A percentile compares a stretch with the other conserved stretches of the same genome.
phyloP scores from a whole-genome alignment of 2,888 invertebrate genomes.

The Ceraclea dissimilis region DNA sequence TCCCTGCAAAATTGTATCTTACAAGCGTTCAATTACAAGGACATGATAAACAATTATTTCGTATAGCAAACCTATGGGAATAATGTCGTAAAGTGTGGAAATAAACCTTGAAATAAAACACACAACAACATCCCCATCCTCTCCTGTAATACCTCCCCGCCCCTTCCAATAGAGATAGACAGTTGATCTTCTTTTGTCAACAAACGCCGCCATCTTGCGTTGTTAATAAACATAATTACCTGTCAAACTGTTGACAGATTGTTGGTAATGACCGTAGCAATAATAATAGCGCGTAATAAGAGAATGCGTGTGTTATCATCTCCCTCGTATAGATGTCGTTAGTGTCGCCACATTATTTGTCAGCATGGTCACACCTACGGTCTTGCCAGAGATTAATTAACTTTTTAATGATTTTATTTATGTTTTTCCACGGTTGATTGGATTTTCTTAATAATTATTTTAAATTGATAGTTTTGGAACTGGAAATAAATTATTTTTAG shows the following conservation, averaged over 20 bases:
- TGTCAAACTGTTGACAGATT: slow-evolving; percentile 23
- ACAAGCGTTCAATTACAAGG: too few relatives aligned
- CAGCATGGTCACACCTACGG: not conserved
- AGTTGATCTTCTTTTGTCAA: not conserved
- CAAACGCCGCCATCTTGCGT: not conserved
- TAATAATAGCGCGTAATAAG: not conserved
- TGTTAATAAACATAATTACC: slow-evolving; percentile 7
- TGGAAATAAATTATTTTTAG: too few relatives aligned
- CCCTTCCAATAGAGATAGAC: not conserved
- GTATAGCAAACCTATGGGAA: too few relatives aligned
- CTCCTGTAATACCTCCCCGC: not conserved
- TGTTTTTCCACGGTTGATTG: too few relatives aligned
- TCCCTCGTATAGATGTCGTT: slow-evolving; percentile 2
- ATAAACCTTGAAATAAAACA: too few relatives aligned
- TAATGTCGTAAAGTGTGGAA: too few relatives aligned
- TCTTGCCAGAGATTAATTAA: not conserved
- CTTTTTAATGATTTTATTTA: not conserved
- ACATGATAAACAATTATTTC: too few relatives aligned
- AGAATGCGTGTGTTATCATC: too few relatives aligned
- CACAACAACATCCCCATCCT: too few relatives aligned
- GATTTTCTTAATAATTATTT: too few relatives aligned
- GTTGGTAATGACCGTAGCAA: slow-evolving; percentile 18
- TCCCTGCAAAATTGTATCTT: too few relatives aligned
- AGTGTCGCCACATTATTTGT: slow-evolving; percentile 6
- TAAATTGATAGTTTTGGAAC: too few relatives aligned